Evolutionary conservation across 2,888 invertebrate species (phyloP).

Genomic region (Lepidocyrtinus sp.): DNA sequence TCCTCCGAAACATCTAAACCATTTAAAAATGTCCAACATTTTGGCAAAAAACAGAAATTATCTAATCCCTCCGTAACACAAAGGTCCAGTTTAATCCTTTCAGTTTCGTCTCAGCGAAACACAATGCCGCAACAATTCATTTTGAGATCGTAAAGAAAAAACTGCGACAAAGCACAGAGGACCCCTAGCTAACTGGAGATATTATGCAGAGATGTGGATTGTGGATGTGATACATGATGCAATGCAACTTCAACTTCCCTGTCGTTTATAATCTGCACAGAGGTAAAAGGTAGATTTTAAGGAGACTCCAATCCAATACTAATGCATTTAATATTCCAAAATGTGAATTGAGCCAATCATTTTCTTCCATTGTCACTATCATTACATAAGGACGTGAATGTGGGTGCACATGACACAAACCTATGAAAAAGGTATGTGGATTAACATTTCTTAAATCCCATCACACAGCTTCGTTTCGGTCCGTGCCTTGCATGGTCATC

Average conservation of each 20-base stretch:
- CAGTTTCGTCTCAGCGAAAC: constrained; percentile 25
- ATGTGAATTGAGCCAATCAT: too few relatives aligned
- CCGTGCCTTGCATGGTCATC: background rate
- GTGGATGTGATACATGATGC: too few relatives aligned
- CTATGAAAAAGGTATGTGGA: constrained; percentile 14
- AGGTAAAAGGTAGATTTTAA: too few relatives aligned
- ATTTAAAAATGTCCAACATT: background rate
- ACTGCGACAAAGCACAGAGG: too few relatives aligned
- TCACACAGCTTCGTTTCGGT: constrained; percentile 21
- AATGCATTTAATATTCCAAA: too few relatives aligned
- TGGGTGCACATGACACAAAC: background rate
- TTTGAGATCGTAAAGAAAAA: constrained; percentile 4
- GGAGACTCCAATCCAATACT: too few relatives aligned
- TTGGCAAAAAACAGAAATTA: constrained; percentile 3
- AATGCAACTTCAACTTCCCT: too few relatives aligned
- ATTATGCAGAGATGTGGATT: too few relatives aligned
- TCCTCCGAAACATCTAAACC: background rate
- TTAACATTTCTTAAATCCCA: constrained; percentile 35
- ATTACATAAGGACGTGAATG: constrained; percentile 3
- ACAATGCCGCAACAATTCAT: constrained; percentile 12
- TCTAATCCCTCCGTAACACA: background rate
- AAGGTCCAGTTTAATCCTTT: constrained; percentile 24
- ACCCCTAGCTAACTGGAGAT: too few relatives aligned
- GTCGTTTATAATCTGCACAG: too few relatives aligned
- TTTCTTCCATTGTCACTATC: too few relatives aligned